These are phyloP conservation scores for Moxostoma hubbsi DNA, from an alignment of 2,797 vertebrate genomes.

Conservation along the genomic window DNA sequence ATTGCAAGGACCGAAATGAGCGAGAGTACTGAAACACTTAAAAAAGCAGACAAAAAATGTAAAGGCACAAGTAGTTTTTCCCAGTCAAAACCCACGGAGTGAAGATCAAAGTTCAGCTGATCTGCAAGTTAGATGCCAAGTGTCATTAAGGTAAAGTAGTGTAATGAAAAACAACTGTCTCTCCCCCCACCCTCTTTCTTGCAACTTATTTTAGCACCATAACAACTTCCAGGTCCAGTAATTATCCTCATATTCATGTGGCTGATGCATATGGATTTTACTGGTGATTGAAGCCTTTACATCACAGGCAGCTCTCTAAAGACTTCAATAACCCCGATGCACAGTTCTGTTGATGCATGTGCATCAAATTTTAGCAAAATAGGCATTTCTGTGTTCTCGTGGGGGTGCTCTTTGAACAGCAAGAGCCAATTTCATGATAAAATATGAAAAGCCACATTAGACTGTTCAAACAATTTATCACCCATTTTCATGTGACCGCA, in stretches of 20 bases:
- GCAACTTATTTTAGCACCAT: slow-evolving; percentile 8
- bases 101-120: slow-evolving; percentile 48
- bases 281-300: slow-evolving; percentile 24
- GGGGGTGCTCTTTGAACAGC: slow-evolving; percentile 29
- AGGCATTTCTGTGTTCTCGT: not conserved
- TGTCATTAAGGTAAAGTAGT: slow-evolving; percentile 43
- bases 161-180: slow-evolving; percentile 17
- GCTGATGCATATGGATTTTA: slow-evolving; percentile 39
- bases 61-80: slow-evolving; percentile 33
- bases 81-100: slow-evolving; percentile 27
- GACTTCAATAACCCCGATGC: not conserved
- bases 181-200: not conserved
- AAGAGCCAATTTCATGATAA: slow-evolving; percentile 51
- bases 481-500: slow-evolving; percentile 78
- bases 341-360: not conserved
- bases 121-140: slow-evolving; percentile 43
- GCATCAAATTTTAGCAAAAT: slow-evolving; percentile 34
- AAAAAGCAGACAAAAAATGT: slow-evolving; percentile 9
- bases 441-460: slow-evolving; percentile 70
- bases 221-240: slow-evolving; percentile 1
- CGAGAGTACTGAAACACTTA: slow-evolving; percentile 5
- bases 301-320: not conserved
- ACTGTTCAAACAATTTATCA: slow-evolving; percentile 78
- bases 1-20: slow-evolving; percentile 2
- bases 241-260: slow-evolving; percentile 24